Evolutionary conservation across 1,140 invertebrate species (phyloP).

Genomic region (Leptinotarsa defecta): DNA sequence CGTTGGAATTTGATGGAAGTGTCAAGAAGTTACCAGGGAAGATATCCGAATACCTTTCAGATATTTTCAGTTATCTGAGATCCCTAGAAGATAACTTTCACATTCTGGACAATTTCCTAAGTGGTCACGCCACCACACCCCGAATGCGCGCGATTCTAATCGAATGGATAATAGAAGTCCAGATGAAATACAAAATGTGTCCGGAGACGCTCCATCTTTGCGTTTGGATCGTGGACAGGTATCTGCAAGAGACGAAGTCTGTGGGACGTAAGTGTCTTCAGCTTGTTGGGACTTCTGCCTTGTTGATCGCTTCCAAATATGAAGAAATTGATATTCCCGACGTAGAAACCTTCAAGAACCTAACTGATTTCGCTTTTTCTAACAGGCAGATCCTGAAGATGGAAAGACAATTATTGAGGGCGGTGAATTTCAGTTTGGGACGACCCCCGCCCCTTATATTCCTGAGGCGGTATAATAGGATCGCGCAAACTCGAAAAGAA

Average conservation of each 20-base stretch:
- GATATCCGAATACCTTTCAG: too few species aligned
- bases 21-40: too few species aligned
- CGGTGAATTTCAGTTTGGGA: constrained; percentile 80
- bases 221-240: constrained; percentile 87
- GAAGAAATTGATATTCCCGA: constrained; percentile 93
- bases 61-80: constrained; percentile 57
- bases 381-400: constrained; percentile 60
- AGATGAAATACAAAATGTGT: constrained; percentile 83
- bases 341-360: constrained; percentile 87
- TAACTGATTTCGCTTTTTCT: constrained; percentile 76
- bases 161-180: constrained; percentile 95
- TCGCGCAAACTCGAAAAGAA: constrained; percentile 60
- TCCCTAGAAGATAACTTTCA: constrained; percentile 70
- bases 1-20: too few species aligned
- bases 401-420: constrained; percentile 79
- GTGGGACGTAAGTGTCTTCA: constrained; percentile 73
- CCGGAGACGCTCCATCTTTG: constrained; percentile 91
- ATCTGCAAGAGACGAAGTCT: constrained; percentile 71
- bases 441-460: constrained; percentile 88
- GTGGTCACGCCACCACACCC: constrained; percentile 69
- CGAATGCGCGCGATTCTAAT: constrained; percentile 88
- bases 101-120: constrained; percentile 67
- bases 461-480: constrained; percentile 72
- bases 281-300: constrained; percentile 86
- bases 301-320: constrained; percentile 93